Evolutionary conservation across 2,797 vertebrate genomes (phyloP).

Genomic region (Sebastiscus tertius): DNA sequence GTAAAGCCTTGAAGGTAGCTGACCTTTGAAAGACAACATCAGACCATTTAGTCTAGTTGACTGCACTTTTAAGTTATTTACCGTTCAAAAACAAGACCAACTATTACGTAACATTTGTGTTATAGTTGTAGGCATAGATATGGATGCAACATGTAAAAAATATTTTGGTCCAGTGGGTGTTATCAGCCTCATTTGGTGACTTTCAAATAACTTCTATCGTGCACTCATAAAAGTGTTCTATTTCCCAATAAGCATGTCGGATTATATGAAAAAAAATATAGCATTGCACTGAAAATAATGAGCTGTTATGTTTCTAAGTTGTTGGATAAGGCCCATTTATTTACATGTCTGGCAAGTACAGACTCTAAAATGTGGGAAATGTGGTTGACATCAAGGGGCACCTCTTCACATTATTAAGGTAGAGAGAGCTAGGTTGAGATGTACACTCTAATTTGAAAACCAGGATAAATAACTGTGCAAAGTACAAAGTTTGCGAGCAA

Average conservation of each 20-base stretch:
- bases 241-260: background rate
- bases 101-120: background rate
- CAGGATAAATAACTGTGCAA: constrained; percentile 34
- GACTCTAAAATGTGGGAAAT: background rate
- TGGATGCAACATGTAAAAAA: background rate
- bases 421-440: constrained; percentile 15
- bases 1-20: background rate
- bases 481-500: constrained; percentile 35
- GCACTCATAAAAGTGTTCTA: background rate
- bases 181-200: background rate
- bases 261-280: background rate
- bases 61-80: background rate
- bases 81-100: background rate
- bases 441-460: constrained; percentile 46
- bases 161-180: background rate
- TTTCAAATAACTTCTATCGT: background rate
- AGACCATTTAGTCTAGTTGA: background rate
- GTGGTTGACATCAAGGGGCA: background rate
- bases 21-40: background rate
- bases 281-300: background rate
- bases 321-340: constrained; percentile 17
- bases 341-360: background rate
- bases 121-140: background rate
- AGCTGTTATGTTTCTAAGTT: background rate
- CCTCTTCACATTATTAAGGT: constrained; percentile 13